A percentile compares a stretch with the other conserved stretches of the same genome.
Conservation (phyloP, 1,140 invertebrate species). For the Yoshiicerus persimilis region DNA sequence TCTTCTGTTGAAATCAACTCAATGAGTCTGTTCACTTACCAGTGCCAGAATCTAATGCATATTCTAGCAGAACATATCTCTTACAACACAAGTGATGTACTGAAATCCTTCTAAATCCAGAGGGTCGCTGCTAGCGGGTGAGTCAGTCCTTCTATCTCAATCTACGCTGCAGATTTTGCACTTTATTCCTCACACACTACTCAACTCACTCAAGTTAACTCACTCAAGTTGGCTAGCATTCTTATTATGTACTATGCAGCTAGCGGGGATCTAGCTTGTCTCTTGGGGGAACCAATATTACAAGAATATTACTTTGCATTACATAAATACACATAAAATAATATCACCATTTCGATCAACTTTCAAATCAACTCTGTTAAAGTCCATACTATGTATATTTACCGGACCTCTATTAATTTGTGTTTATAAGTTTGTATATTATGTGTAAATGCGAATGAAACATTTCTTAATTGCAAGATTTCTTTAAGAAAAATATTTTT, state of each 20-base stretch:
- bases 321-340: background rate
- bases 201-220: background rate
- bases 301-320: background rate
- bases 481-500: no score
- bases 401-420: background rate
- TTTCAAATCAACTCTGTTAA: background rate
- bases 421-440: no score
- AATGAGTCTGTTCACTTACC: background rate
- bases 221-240: background rate
- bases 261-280: background rate
- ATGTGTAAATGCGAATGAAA: no score
- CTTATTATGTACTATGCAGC: background rate
- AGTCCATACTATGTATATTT: background rate
- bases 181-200: background rate
- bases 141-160: background rate
- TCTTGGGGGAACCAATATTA: background rate
- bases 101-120: constrained; percentile 1
- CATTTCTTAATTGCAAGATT: no score
- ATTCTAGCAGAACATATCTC: background rate
- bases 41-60: background rate
- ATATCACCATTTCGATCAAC: background rate
- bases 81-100: background rate
- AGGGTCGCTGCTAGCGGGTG: constrained; percentile 1
- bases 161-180: constrained; percentile 1
- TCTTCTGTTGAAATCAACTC: background rate